Evolutionary conservation across 2,113 vertebrate species (phyloP), one percentile per base, ranked within the genome.

Genomic region (Laterallus jamaicensis): DNA sequence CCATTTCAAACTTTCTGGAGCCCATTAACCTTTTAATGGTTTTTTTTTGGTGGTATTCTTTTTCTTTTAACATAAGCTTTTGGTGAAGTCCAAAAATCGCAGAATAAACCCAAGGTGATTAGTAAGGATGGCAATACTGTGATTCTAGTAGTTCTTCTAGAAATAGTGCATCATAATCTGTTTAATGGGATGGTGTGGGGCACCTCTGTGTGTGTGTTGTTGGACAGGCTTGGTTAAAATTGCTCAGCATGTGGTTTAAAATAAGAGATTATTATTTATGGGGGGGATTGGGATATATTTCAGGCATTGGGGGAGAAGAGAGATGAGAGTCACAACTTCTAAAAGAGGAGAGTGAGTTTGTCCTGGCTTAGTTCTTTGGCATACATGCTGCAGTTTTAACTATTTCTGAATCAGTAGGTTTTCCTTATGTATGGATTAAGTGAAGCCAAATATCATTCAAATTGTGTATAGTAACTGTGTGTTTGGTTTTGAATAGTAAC

Each of bases 391-490:
- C 73, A 73, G 58, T 81, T 83, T 37, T 52, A 81, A 81, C 82
- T 93, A 5, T 82, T 88, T 92, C 31, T 82, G 84, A 76, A 79
- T 22, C 77, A 82, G 78, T 88, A 87, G 44, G 31, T 92, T 90
- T 88, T 86, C 76, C 92, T 73, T 39, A 37, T 44, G 9, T 66
- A 52, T 73, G 74, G 67, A 66, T 88, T 70, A n/a, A 83, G 19
- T 47, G 40, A 73, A 86, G 88, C 55, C 76, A 70, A 93, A 42
- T 88, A 73, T 55, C 32, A 7, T 55, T 84, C 25, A 59, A 32
- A 52, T 31, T 75, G 52, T 49, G 1, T 68, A 11, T 21, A 49
- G 76, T 64, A 52, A 55, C 64, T 86, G 11, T 14, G 14, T 78
- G 66, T 75, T 92, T 78, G 42, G 35, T 82, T 84, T 89, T 49